These are phyloP conservation scores for Dermochelys coriacea DNA, from an alignment of 2,797 vertebrate genomes.

Conservation along the genomic window DNA sequence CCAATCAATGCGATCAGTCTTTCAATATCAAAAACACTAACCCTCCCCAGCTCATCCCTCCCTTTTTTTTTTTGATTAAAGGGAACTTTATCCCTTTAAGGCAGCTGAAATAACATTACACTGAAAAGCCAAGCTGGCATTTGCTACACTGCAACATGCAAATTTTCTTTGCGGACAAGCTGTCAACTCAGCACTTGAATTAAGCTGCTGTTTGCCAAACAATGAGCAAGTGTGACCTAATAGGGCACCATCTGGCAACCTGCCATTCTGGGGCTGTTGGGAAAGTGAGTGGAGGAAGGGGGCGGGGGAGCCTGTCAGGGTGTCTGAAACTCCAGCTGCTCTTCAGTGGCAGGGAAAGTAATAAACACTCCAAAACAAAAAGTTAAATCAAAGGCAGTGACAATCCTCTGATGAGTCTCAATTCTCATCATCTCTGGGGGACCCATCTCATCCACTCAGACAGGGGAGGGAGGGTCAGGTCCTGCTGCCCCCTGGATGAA, in stretches of 20 bases:
- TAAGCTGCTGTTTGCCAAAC: constrained; percentile 76
- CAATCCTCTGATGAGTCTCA: not conserved
- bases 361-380: not conserved
- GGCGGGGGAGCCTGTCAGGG: constrained; percentile 27
- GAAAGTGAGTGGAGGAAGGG: not conserved
- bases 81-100: constrained; percentile 63
- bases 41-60: not conserved
- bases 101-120: constrained; percentile 66
- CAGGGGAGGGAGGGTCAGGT: not conserved
- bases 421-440: not conserved
- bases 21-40: constrained; percentile 4
- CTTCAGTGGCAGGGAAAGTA: not conserved
- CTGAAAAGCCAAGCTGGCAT: constrained; percentile 72
- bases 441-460: not conserved
- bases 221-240: constrained; percentile 76
- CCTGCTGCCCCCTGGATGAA: not conserved
- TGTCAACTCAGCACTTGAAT: constrained; percentile 78
- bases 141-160: constrained; percentile 66
- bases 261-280: constrained; percentile 46
- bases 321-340: not conserved
- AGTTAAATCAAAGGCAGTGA: not conserved
- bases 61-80: not conserved
- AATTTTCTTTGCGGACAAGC: constrained; percentile 76
- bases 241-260: constrained; percentile 73
- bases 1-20: not conserved